Base-by-base conservation (phyloP, 1,140 invertebrate genomes). In the Elymnias hypermnestra region DNA sequence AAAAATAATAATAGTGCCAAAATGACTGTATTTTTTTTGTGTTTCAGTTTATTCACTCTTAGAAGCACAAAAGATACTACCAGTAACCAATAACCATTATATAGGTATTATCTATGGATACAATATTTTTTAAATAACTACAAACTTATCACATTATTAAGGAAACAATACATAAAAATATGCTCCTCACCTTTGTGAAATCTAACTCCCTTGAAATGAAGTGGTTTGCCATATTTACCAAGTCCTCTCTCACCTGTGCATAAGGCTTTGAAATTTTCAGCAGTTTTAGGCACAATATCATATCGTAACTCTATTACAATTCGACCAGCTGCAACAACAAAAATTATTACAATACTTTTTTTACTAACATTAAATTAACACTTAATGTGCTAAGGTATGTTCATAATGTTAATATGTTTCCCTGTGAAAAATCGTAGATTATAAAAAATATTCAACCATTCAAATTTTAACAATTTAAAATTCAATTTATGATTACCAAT, bases 181-280 rank as follows among this genome's bases (percentile, higher is more conserved):
- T 3, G 9, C 10, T 5, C 8, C 44, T 53, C 88, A 93, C 91
- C 89, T 88, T 90, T 92, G 74, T 96, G 94, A 74, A 97, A 94
- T 33, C 82, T 78, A 0, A 88, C 86, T 28, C 92, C 92, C 77
- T 94, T 95, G 59, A 91, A 95, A 84, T 94, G 92, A 3, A 96
- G 71, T 6, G 89, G 91, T 65, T 92, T 92, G 1, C 91, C 90
- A 50, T 87, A 74, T n/a, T 64, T 72, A 0, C 93, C 93, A 29
- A 90, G 83, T 8, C 94, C 94, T 55, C 90, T 92, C 81, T 95
- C 94, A 9, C 96, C 96, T 0, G 95, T 97, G 71, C 96, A 98
- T 1, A 98, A 70, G 2, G 91, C 91, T 61, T 94, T 89, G 83
- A 98, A 98, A 87, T 98, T 98, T 85, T 97, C 94, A 31, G 91